Evolutionary conservation across 2,113 vertebrate genomes (phyloP).

Genomic region (Elachura formosa): DNA sequence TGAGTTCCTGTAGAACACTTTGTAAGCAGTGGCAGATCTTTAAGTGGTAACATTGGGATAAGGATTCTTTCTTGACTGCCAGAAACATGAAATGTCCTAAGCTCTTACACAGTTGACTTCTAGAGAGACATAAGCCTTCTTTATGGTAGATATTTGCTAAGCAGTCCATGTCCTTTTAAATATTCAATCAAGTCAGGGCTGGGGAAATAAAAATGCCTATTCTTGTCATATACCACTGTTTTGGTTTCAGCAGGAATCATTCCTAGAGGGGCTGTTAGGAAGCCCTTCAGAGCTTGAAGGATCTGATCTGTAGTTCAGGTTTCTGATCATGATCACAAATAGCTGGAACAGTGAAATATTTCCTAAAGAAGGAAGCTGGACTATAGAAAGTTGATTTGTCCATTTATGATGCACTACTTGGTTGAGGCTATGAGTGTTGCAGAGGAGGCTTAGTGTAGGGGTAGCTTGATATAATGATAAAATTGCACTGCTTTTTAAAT

Average conservation of each 20-base stretch:
- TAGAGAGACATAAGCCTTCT: background rate
- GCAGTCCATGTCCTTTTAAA: background rate
- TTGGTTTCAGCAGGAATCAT: background rate
- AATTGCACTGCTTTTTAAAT: background rate
- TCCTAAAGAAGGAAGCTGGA: background rate
- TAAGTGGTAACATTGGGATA: background rate
- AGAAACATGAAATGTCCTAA: background rate
- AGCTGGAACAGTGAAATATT: background rate
- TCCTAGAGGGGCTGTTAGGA: background rate
- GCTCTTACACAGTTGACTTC: background rate
- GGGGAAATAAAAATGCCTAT: background rate
- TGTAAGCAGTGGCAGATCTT: background rate
- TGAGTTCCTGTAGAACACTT: background rate
- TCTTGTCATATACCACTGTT: background rate
- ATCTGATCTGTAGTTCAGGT: background rate
- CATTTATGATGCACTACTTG: background rate
- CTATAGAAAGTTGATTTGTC: background rate
- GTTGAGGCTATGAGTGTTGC: background rate
- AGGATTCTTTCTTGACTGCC: background rate
- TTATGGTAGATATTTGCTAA: background rate
- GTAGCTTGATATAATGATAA: background rate
- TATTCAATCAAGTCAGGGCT: background rate
- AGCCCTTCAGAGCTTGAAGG: background rate
- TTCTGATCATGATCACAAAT: background rate
- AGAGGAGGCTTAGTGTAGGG: background rate